A percentile compares a stretch with the other conserved stretches of the same genome.
Conservation (phyloP, 2,888 invertebrate species). For the Anodontia alba region DNA sequence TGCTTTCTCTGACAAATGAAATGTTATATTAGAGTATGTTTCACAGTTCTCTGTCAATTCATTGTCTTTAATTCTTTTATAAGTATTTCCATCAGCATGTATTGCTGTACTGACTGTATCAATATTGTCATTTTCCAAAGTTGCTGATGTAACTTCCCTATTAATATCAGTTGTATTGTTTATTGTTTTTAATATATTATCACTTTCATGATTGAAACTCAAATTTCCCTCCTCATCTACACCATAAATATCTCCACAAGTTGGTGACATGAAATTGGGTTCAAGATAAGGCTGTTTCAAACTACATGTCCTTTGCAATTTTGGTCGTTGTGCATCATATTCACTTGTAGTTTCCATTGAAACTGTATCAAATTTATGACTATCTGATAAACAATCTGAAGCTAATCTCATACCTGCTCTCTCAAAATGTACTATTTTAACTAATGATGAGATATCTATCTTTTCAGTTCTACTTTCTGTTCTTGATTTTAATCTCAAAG, state of each 20-base stretch:
- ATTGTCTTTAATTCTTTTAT: background rate
- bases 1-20: background rate
- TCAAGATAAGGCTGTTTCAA: background rate
- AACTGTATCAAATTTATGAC: background rate
- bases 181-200: background rate
- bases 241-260: constrained; percentile 60
- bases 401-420: background rate
- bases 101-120: background rate
- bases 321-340: no score
- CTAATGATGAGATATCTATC: background rate
- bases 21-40: background rate
- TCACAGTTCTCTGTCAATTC: background rate
- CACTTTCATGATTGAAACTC: background rate
- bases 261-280: constrained; percentile 34
- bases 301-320: background rate
- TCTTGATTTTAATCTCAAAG: constrained; percentile 1
- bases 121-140: background rate
- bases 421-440: background rate
- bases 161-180: background rate
- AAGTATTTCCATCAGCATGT: background rate
- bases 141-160: background rate
- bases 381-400: no score
- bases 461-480: background rate
- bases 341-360: no score
- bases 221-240: constrained; percentile 37